Conservation (phyloP, 1,140 invertebrate species). For the Lethocerus indicus region DNA sequence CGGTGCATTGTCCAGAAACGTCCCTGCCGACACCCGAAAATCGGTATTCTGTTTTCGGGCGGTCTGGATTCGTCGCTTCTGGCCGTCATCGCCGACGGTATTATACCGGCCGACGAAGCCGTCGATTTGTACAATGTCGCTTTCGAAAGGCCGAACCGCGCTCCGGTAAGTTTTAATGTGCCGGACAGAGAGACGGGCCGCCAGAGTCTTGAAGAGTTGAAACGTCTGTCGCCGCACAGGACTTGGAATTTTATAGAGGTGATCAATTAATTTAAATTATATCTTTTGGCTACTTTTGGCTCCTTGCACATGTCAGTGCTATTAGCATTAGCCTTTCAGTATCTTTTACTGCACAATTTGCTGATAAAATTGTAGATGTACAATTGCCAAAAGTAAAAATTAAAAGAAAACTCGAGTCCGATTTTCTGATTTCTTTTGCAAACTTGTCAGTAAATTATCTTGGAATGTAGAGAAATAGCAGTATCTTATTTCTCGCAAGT, state of each 20-base stretch:
- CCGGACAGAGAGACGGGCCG: conserved; percentile 68
- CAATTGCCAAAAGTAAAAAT: too few species aligned
- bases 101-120: conserved; percentile 42
- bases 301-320: too few species aligned
- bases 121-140: conserved; percentile 95
- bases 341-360: too few species aligned
- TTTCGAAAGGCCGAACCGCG: conserved; percentile 42
- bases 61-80: conserved; percentile 88
- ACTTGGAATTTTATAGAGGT: conserved; percentile 55
- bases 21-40: conserved; percentile 47
- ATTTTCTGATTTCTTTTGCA: too few species aligned
- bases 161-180: conserved; percentile 31
- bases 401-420: too few species aligned
- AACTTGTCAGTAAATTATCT: too few species aligned
- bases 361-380: too few species aligned
- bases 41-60: conserved; percentile 85
- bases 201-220: conserved; percentile 54
- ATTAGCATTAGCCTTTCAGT: too few species aligned
- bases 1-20: not conserved
- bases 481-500: too few species aligned
- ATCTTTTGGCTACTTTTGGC: too few species aligned
- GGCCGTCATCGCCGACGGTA: conserved; percentile 59
- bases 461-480: too few species aligned
- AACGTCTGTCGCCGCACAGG: conserved; percentile 44
- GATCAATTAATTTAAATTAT: conserved; percentile 13